Evolutionary conservation across 2,888 invertebrate species (phyloP), one percentile per base, ranked within the genome.

Genomic region (Papilio protenor): DNA sequence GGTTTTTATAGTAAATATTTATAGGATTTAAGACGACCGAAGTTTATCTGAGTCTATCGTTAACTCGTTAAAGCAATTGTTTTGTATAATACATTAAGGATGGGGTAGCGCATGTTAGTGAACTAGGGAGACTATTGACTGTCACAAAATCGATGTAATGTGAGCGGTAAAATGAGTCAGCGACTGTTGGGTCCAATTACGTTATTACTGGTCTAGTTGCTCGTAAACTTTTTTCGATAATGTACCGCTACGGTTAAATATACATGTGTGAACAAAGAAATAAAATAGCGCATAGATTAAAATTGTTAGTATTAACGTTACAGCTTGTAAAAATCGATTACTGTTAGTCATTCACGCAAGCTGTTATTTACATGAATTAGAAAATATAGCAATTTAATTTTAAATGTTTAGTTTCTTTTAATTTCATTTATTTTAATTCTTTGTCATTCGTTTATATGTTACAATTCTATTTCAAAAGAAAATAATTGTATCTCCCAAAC

Each of bases 131-230:
- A 70, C 70, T 76, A 76, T 76, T 76, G 75, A 76, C 75, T 70
- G 75, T 45, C 69, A 70, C 23, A 76, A 76, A 76, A 76, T 76
- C 75, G 75, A 76, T 76, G 75, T 76, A 69, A 76, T 76, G 55
- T 76, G 75, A 70, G 75, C 70, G 75, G 69, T 12, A 27, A 55
- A 70, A 70, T 76, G 75, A 76, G 21, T 76, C 75, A 76, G 70
- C 75, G 69, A 40, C 69, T 45, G 64, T 66, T 57, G 55, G 75
- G 69, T 75, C 33, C 74, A 64, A 74, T 74, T 74, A 74, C 74
- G 74, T 74, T 74, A 74, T 74, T 64, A 74, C 74, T 18, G 74
- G 23, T 18, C 40, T 74, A 27, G 47, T 64, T 61, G 27, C 74
- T 64, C 14, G 47, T 49, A 64, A 64, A 66, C 40, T 66, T 66